Conservation (phyloP, 1,140 invertebrate species). For the Caenorhabditis briggsae region DNA sequence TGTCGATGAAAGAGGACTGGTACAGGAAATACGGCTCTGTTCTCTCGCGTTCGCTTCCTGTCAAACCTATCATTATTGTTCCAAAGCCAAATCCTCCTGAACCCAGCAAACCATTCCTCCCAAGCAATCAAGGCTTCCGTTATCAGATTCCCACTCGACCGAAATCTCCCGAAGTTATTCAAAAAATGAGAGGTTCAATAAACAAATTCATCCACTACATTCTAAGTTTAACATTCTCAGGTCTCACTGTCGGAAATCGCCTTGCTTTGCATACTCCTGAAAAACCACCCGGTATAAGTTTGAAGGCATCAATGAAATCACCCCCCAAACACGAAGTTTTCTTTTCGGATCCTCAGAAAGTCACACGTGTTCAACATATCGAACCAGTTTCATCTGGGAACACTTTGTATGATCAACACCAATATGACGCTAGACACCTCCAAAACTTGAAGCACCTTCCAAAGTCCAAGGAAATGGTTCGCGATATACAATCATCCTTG, state of each 20-base stretch:
- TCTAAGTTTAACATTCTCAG: neutral
- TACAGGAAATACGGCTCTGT: neutral
- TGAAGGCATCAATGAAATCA: neutral
- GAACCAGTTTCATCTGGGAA: no score
- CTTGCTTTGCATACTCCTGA: neutral
- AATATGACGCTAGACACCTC: neutral
- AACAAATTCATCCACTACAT: neutral
- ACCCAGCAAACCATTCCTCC: neutral
- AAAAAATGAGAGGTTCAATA: slow-evolving; percentile 17
- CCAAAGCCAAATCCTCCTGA: neutral
- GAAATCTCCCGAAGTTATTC: neutral
- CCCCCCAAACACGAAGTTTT: neutral
- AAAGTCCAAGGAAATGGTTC: neutral
- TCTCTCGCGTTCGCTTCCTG: no score
- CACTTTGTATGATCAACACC: no score
- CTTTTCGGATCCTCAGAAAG: neutral
- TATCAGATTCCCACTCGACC: slow-evolving; percentile 9
- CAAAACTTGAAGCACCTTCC: neutral
- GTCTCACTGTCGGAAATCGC: neutral
- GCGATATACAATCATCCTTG: neutral
- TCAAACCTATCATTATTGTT: neutral
- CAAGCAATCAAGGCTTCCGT: slow-evolving; percentile 10
- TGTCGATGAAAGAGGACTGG: neutral
- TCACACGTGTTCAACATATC: neutral
- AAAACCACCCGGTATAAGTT: neutral